Percentiles rank a stretch among this genome's conserved stretches.
These are phyloP conservation scores for Diplosoma virens DNA, from an alignment of 23 tunicate species.

Conservation along the genomic window DNA sequence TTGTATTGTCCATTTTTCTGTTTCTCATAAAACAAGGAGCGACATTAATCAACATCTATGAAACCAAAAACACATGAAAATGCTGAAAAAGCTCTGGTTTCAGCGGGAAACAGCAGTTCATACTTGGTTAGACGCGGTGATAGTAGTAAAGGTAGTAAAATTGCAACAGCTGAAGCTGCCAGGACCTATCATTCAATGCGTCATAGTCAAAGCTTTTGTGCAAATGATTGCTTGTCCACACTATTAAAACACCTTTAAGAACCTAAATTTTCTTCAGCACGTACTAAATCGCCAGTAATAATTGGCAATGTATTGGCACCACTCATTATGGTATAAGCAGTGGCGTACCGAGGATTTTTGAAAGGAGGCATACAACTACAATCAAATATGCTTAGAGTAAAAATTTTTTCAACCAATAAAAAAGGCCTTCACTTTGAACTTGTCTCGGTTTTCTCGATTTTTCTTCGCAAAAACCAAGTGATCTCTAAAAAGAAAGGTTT, in stretches of 20 bases:
- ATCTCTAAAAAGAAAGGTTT: too few species aligned
- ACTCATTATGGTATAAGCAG: background rate
- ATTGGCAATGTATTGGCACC: conserved; percentile 16
- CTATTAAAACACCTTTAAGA: background rate
- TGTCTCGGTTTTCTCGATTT: too few species aligned
- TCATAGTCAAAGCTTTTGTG: conserved; percentile 9
- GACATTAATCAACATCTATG: conserved; percentile 8
- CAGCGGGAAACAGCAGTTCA: background rate
- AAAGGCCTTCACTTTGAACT: too few species aligned
- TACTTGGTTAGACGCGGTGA: background rate
- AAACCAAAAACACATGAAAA: background rate
- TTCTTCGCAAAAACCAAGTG: too few species aligned
- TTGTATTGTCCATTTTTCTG: background rate
- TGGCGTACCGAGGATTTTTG: too few species aligned
- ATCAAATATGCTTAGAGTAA: too few species aligned
- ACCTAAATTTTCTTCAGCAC: background rate
- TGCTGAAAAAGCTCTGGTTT: conserved; percentile 9
- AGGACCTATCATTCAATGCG: background rate
- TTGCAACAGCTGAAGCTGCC: conserved; percentile 7
- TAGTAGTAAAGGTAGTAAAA: background rate
- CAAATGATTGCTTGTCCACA: background rate
- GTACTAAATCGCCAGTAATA: conserved; percentile 1
- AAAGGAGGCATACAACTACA: too few species aligned
- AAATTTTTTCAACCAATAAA: too few species aligned
- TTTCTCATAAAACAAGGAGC: background rate